Evolutionary conservation across 2,888 invertebrate species (phyloP).

Genomic region (Drosophila meridionalis): DNA sequence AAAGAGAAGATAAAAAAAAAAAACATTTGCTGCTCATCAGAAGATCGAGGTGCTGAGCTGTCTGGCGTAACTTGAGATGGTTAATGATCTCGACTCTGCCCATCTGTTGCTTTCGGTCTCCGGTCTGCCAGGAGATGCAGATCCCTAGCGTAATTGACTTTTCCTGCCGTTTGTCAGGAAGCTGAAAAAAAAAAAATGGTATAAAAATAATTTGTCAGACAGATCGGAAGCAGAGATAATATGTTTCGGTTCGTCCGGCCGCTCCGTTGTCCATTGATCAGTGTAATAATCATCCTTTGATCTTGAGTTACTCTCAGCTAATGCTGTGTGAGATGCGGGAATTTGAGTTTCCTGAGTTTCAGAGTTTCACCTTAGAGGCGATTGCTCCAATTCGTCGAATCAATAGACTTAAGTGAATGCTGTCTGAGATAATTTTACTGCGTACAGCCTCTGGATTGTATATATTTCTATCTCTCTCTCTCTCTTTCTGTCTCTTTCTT

Average conservation of each 20-base stretch:
- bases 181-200: constrained; percentile 53
- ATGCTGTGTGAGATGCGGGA: background rate
- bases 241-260: constrained; percentile 33
- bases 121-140: constrained; percentile 52
- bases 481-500: background rate
- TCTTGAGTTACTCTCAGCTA: constrained; percentile 56
- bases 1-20: constrained; percentile 21
- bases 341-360: constrained; percentile 8
- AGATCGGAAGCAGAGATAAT: constrained; percentile 72
- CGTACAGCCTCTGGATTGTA: constrained; percentile 23
- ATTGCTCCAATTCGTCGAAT: constrained; percentile 26
- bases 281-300: constrained; percentile 71
- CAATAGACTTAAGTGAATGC: background rate
- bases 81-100: constrained; percentile 58
- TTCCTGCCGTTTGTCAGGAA: constrained; percentile 68
- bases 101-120: constrained; percentile 67
- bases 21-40: constrained; percentile 13
- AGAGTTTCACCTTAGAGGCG: constrained; percentile 9
- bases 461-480: background rate
- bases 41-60: constrained; percentile 52
- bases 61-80: constrained; percentile 69
- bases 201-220: constrained; percentile 47
- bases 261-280: constrained; percentile 64
- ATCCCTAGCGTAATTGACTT: constrained; percentile 60
- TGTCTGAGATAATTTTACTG: background rate